Conservation (phyloP, 2,888 invertebrate species). For the Strigamia crassipes region DNA sequence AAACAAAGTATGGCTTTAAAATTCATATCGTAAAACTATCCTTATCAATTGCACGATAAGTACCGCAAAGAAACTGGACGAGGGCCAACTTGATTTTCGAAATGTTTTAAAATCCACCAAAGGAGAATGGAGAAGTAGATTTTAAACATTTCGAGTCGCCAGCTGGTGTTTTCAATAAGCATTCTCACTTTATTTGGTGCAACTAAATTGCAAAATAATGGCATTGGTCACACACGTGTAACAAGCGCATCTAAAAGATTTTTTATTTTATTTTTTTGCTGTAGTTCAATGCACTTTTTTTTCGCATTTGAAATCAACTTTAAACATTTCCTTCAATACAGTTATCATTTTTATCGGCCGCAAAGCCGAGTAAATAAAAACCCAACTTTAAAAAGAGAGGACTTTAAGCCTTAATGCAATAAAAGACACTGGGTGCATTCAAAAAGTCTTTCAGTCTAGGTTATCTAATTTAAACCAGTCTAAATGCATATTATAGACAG, state of each 20-base stretch:
- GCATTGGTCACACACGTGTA: background rate
- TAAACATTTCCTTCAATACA: too few relatives aligned
- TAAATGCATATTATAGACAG: too few relatives aligned
- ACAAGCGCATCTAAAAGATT: background rate
- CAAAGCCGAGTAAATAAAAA: too few relatives aligned
- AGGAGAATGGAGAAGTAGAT: background rate
- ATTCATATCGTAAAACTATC: background rate
- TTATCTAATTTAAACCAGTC: too few relatives aligned
- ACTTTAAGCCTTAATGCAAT: too few relatives aligned
- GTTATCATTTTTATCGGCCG: too few relatives aligned
- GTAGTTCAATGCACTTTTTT: too few relatives aligned
- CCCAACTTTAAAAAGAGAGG: too few relatives aligned
- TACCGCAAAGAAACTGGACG: background rate
- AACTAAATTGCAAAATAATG: constrained; percentile 15
- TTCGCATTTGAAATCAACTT: too few relatives aligned
- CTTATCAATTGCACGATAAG: constrained; percentile 1
- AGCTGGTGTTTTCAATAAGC: background rate
- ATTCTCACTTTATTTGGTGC: background rate
- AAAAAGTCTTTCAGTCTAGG: too few relatives aligned
- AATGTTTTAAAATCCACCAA: background rate
- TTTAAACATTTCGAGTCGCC: background rate
- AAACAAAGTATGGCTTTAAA: background rate
- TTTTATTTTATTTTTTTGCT: background rate
- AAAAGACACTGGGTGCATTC: too few relatives aligned
- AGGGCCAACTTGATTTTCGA: background rate